phyloP scores from a whole-genome alignment of 1,140 invertebrate genomes.

The Apis dorsata region DNA sequence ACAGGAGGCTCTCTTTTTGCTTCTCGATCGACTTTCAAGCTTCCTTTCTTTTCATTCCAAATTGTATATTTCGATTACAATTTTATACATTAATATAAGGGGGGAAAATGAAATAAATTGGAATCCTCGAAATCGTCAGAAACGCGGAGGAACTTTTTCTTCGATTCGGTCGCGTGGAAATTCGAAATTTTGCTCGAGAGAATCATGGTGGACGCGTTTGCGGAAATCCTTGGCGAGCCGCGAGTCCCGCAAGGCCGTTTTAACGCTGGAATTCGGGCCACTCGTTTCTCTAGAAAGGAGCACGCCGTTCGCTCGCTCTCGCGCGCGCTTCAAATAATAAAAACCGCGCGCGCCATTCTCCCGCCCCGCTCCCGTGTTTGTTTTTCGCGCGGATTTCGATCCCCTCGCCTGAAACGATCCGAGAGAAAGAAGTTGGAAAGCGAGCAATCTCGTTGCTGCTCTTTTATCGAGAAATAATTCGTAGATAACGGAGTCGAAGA shows the following conservation, averaged over 20 bases:
- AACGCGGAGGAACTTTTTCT: too few species aligned
- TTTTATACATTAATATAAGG: too few species aligned
- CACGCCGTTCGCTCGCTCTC: conserved; percentile 57
- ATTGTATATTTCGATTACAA: too few species aligned
- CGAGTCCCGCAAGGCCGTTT: conserved; percentile 70
- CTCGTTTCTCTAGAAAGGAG: conserved; percentile 70
- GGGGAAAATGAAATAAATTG: not conserved
- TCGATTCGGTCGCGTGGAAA: not conserved
- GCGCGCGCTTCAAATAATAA: conserved; percentile 27
- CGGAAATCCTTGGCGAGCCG: conserved; percentile 63
- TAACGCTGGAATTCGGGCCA: conserved; percentile 68
- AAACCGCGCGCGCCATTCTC: conserved; percentile 19
- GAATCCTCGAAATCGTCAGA: not conserved
- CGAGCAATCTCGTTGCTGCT: too few species aligned
- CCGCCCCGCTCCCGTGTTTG: not conserved
- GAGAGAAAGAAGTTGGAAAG: conserved; percentile 15
- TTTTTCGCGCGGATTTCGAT: conserved; percentile 47
- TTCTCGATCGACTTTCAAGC: too few species aligned
- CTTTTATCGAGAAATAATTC: too few species aligned
- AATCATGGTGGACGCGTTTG: conserved; percentile 37
- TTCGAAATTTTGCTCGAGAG: conserved; percentile 11
- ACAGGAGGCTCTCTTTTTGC: too few species aligned
- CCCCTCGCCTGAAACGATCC: not conserved
- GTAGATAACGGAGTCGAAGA: too few species aligned
- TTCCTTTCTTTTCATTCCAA: too few species aligned